Conservation (phyloP, 2,888 invertebrate species). For the Carterocephalus palaemon region DNA sequence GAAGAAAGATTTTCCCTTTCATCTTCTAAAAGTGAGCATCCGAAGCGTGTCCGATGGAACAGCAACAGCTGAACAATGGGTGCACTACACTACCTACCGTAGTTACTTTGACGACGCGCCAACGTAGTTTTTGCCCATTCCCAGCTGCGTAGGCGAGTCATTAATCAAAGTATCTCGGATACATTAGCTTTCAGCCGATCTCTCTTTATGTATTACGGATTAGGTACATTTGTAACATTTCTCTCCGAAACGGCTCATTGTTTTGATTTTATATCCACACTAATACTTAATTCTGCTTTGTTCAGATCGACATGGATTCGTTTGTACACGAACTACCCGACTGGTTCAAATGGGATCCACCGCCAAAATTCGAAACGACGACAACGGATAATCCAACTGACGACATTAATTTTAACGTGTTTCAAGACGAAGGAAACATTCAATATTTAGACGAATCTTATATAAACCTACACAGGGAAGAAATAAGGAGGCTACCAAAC, state of each 20-base stretch:
- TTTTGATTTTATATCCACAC: conserved; percentile 3
- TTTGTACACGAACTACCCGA: conserved; percentile 60
- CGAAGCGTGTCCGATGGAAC: conserved; percentile 33
- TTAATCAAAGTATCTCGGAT: conserved; percentile 70
- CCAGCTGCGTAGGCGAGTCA: conserved; percentile 58
- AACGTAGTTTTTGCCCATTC: conserved; percentile 57
- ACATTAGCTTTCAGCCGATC: conserved; percentile 55
- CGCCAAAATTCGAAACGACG: conserved; percentile 61
- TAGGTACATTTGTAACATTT: conserved; percentile 38
- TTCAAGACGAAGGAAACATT: conserved; percentile 67
- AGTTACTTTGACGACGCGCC: conserved; percentile 54
- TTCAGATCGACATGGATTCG: conserved; percentile 68
- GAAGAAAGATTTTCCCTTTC: conserved; percentile 12
- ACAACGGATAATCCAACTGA: conserved; percentile 65
- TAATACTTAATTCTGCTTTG: conserved; percentile 29
- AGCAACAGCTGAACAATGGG: conserved; percentile 51
- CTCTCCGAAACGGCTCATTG: conserved; percentile 30
- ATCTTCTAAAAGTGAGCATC: conserved; percentile 22
- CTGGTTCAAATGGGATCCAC: conserved; percentile 74
- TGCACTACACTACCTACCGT: conserved; percentile 44
- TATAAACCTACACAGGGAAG: conserved; percentile 69
- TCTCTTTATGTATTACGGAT: conserved; percentile 49
- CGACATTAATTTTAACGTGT: conserved; percentile 63
- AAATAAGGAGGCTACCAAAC: conserved; percentile 65
- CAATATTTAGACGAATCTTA: conserved; percentile 72